Conservation (phyloP, 2,113 vertebrate species). For the Deroptyus accipitrinus region DNA sequence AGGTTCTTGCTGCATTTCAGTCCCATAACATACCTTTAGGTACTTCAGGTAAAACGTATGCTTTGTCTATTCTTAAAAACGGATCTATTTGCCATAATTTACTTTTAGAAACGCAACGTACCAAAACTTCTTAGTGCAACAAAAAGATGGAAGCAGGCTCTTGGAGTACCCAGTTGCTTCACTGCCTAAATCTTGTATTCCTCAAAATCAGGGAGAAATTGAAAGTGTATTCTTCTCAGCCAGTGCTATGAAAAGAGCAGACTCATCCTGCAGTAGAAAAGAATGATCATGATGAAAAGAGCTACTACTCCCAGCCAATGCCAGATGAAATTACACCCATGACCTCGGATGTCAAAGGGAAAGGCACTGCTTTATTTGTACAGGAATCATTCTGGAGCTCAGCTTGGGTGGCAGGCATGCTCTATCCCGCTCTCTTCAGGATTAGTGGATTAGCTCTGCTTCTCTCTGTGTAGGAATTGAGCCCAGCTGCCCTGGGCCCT, state of each 20-base stretch:
- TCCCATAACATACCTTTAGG: background rate
- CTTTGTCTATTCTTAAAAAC: background rate
- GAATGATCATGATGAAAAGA: slow-evolving; percentile 14
- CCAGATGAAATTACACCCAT: slow-evolving; percentile 34
- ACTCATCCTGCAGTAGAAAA: slow-evolving; percentile 31
- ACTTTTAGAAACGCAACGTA: background rate
- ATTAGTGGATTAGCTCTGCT: slow-evolving; percentile 90
- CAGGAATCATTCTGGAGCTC: slow-evolving; percentile 85
- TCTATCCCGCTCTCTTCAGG: slow-evolving; percentile 79
- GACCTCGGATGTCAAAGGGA: slow-evolving; percentile 79
- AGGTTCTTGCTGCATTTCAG: background rate
- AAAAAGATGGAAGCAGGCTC: background rate
- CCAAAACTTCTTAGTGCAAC: background rate
- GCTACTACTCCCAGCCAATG: background rate
- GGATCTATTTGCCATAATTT: background rate
- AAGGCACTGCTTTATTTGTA: slow-evolving; percentile 86
- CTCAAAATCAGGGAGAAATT: background rate
- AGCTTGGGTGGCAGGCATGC: slow-evolving; percentile 82
- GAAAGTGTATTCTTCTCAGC: slow-evolving; percentile 4
- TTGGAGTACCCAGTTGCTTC: background rate
- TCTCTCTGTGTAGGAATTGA: slow-evolving; percentile 81
- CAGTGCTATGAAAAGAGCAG: background rate
- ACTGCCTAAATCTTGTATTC: background rate
- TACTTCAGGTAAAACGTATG: background rate
- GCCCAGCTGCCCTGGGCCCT: slow-evolving; percentile 85